These are phyloP conservation scores for Benthosema pterotum DNA, from an alignment of 2,797 vertebrate species.

Conservation along the genomic window DNA sequence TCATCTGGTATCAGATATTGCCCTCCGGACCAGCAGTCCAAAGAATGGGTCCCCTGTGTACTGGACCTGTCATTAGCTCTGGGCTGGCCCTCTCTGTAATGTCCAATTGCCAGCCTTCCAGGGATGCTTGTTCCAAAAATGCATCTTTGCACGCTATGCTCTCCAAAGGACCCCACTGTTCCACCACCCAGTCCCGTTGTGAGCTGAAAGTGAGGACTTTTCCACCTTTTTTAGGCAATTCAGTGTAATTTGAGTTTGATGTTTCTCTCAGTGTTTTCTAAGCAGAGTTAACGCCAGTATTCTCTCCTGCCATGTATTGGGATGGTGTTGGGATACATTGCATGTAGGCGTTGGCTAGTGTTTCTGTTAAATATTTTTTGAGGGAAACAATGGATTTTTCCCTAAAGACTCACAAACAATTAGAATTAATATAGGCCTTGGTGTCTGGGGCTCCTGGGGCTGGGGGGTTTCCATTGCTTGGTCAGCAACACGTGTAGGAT, in stretches of 20 bases:
- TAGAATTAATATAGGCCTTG: constrained; percentile 2
- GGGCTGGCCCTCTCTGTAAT: too few relatives aligned
- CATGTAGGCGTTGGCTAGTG: too few relatives aligned
- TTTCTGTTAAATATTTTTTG: too few relatives aligned
- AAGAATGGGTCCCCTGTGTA: constrained; percentile 42
- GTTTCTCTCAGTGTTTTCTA: too few relatives aligned
- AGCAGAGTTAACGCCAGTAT: too few relatives aligned
- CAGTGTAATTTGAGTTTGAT: too few relatives aligned
- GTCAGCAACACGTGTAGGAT: constrained; percentile 15
- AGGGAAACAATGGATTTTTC: constrained; percentile 9
- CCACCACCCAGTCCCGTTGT: neutral
- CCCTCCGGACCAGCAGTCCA: constrained; percentile 50
- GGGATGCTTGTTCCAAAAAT: constrained; percentile 48
- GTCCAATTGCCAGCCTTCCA: constrained; percentile 1
- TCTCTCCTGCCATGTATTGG: too few relatives aligned
- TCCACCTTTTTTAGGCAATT: constrained; percentile 13
- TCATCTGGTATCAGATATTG: constrained; percentile 56
- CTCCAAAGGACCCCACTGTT: constrained; percentile 32
- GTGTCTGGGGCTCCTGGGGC: constrained; percentile 17
- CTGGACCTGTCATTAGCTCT: too few relatives aligned
- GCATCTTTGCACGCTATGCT: constrained; percentile 34
- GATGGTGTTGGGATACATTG: too few relatives aligned
- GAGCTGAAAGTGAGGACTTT: constrained; percentile 15
- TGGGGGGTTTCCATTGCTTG: constrained; percentile 46
- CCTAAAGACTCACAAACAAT: neutral